Evolutionary conservation across 2,113 vertebrate genomes (phyloP).

Genomic region (Azemiops feae): DNA sequence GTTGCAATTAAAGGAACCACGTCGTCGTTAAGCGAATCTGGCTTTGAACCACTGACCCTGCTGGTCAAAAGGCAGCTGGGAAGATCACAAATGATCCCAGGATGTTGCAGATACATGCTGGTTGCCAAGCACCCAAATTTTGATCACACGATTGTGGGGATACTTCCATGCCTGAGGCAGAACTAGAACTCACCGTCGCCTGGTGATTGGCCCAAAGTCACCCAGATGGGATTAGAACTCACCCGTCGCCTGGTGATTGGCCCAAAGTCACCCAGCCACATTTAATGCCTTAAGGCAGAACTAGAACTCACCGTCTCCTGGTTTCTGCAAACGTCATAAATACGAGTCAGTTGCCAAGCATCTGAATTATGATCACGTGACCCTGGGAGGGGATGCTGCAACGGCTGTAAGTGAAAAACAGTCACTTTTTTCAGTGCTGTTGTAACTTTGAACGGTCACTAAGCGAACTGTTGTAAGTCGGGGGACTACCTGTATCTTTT

Average conservation of each 20-base stretch:
- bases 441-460: background rate
- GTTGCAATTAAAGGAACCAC: no score
- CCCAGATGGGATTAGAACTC: no score
- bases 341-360: background rate
- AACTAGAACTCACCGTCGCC: no score
- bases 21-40: no score
- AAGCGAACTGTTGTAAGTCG: background rate
- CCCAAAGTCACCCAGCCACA: no score
- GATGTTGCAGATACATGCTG: no score
- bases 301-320: background rate
- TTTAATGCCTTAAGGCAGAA: no score
- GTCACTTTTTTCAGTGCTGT: background rate
- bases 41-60: no score
- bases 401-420: background rate
- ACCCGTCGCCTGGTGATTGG: no score
- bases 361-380: background rate
- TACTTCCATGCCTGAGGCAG: background rate
- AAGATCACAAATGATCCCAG: no score
- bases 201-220: no score
- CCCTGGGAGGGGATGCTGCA: fast-evolving
- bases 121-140: background rate
- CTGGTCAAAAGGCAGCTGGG: no score
- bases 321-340: background rate
- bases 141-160: background rate
- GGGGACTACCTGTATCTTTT: background rate